A percentile compares a stretch with the other conserved stretches of the same genome.
These are phyloP conservation scores for Psix sp. DNA, from an alignment of 1,140 invertebrate genomes.

Conservation along the genomic window DNA sequence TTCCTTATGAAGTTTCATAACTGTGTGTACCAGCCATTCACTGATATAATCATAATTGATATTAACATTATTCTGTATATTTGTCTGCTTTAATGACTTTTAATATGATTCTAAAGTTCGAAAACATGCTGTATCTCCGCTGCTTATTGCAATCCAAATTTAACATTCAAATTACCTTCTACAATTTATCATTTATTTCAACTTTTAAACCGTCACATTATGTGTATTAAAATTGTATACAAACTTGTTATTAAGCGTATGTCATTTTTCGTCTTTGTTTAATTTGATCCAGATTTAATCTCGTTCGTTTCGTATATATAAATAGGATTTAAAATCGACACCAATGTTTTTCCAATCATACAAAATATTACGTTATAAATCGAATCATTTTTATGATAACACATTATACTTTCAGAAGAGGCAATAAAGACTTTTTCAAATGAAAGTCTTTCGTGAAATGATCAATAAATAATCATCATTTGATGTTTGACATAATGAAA, in stretches of 20 bases:
- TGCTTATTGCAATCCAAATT: conserved; percentile 28
- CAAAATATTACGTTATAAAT: background rate
- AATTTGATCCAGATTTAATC: conserved; percentile 19
- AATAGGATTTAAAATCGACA: conserved; percentile 24
- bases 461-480: no score
- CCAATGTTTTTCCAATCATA: conserved; percentile 8
- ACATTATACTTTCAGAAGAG: no score
- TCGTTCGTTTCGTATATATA: conserved; percentile 22
- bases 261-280: conserved; percentile 38
- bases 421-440: no score
- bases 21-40: no score
- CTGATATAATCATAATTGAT: no score
- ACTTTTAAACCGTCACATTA: conserved; percentile 36
- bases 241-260: conserved; percentile 60
- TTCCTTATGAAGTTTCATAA: no score
- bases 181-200: conserved; percentile 22
- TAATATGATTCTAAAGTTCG: no score
- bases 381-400: conserved; percentile 6
- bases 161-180: conserved; percentile 28
- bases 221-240: conserved; percentile 63
- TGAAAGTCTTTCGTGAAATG: no score
- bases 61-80: no score
- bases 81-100: no score
- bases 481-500: no score
- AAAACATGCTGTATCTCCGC: no score